Conservation (phyloP, 2,113 vertebrate genomes). For the Coracopsis vasa region DNA sequence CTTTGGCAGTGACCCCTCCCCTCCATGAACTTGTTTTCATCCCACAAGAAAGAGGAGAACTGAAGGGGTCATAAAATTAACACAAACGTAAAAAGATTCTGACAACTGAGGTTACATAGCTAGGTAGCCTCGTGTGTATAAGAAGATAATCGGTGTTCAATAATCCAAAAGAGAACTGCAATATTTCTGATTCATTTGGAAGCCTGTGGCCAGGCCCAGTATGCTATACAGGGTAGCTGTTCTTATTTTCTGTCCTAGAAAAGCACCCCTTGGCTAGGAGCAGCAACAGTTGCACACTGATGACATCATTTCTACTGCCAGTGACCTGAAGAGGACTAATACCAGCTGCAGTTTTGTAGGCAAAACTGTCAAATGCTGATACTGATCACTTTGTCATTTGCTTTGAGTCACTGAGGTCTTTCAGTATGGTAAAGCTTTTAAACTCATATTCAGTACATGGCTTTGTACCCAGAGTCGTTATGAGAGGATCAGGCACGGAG, state of each 20-base stretch:
- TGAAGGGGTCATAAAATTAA: not conserved
- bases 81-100: constrained; percentile 24
- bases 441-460: not conserved
- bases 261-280: not conserved
- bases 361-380: not conserved
- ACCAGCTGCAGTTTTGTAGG: not conserved
- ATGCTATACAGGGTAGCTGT: not conserved
- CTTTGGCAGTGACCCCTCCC: not conserved
- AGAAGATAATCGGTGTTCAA: not conserved
- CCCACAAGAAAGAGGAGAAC: not conserved
- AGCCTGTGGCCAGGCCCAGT: not conserved
- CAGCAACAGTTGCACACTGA: not conserved
- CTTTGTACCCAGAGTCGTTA: not conserved
- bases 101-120: not conserved
- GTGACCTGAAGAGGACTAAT: not conserved
- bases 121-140: not conserved
- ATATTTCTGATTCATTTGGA: not conserved
- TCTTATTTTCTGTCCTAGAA: not conserved
- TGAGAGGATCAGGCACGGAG: not conserved
- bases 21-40: constrained; percentile 20
- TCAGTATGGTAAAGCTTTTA: not conserved
- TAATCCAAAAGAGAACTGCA: not conserved
- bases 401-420: not conserved
- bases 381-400: not conserved
- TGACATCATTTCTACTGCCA: not conserved